phyloP scores from a whole-genome alignment of 2,888 invertebrate genomes.

The Linnaemya tessellans region DNA sequence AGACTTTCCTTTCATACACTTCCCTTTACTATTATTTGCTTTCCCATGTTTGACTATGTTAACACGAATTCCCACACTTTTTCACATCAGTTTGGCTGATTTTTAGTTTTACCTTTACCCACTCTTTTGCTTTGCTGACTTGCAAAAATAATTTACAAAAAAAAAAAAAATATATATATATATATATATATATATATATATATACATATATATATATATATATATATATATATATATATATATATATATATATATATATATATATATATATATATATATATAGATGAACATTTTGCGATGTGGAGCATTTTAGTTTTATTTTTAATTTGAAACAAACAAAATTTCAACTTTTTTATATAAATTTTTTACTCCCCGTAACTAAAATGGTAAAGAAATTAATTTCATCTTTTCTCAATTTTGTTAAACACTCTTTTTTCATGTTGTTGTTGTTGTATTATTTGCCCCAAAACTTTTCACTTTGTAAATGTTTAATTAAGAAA shows the following conservation, averaged over 20 bases:
- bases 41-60: not conserved
- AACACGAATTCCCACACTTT: not conserved
- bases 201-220: not conserved
- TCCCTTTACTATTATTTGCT: not conserved
- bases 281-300: slow-evolving; percentile 21
- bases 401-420: slow-evolving; percentile 48
- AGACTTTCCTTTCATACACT: not conserved
- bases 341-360: slow-evolving; percentile 42
- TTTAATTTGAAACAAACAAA: slow-evolving; percentile 64
- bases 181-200: too few relatives aligned
- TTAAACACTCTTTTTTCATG: not conserved
- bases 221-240: not conserved
- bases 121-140: slow-evolving; percentile 3
- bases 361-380: not conserved
- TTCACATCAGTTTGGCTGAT: not conserved
- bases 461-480: slow-evolving; percentile 60
- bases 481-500: slow-evolving; percentile 70
- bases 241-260: not conserved
- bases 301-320: slow-evolving; percentile 19
- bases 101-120: not conserved
- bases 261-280: not conserved
- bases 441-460: slow-evolving; percentile 36
- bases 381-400: slow-evolving; percentile 44
- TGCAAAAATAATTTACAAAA: slow-evolving; percentile 1
- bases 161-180: slow-evolving; percentile 7